A percentile compares a stretch with the other conserved stretches of the same genome.
Evolutionary conservation across 1,140 invertebrate genomes (phyloP).

Genomic region (Alviniconcha marisindica): DNA sequence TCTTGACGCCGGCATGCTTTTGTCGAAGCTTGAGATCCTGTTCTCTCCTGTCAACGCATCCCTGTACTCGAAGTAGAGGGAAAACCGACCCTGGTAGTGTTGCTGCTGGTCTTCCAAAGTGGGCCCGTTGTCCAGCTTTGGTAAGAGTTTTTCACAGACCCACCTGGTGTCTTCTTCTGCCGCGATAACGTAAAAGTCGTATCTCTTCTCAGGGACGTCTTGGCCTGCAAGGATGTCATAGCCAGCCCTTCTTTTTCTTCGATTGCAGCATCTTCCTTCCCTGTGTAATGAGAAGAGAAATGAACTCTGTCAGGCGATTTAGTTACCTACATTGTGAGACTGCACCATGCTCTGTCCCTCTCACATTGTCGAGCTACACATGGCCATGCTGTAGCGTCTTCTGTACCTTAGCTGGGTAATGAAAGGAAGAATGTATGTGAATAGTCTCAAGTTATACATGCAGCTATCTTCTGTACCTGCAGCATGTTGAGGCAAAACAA

Average conservation of each 20-base stretch:
- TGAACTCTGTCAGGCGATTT: too few relatives aligned
- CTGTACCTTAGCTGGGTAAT: too few relatives aligned
- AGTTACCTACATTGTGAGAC: too few relatives aligned
- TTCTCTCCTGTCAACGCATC: constrained; percentile 42
- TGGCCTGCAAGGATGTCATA: neutral
- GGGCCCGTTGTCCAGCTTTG: constrained; percentile 51
- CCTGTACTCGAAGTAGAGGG: constrained; percentile 53
- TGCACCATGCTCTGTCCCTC: too few relatives aligned
- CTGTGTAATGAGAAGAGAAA: too few relatives aligned
- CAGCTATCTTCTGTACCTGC: too few relatives aligned
- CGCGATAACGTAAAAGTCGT: constrained; percentile 58
- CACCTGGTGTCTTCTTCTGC: constrained; percentile 53
- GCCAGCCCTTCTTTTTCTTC: neutral
- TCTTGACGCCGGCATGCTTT: constrained; percentile 51
- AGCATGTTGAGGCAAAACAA: too few relatives aligned
- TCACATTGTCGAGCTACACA: too few relatives aligned
- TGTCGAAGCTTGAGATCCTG: constrained; percentile 46
- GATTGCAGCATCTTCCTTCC: too few relatives aligned
- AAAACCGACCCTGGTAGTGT: constrained; percentile 29
- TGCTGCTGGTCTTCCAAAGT: neutral
- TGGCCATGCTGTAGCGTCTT: too few relatives aligned
- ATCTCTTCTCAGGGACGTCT: neutral
- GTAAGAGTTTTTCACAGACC: constrained; percentile 52
- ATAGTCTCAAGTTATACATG: too few relatives aligned
- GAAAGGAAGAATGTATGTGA: too few relatives aligned